Evolutionary conservation across 2,797 vertebrate genomes (phyloP), one percentile per base, ranked within the genome.

Genomic region (Vultur gryphus): DNA sequence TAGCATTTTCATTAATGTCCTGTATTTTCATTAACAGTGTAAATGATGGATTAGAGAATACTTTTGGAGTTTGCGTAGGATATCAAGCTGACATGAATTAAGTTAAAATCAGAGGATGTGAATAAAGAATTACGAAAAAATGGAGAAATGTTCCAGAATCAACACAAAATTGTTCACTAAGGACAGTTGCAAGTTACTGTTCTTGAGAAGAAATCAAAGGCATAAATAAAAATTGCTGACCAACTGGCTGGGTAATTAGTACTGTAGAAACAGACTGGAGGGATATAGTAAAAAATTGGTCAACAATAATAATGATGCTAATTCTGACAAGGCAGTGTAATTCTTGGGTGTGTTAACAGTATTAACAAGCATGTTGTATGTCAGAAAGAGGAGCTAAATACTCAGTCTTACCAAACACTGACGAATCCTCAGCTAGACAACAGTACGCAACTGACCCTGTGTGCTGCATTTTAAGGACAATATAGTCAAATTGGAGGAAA

Each of bases 1-100:
- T 93, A 84, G 37, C 79, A 61, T 93, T 93, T 93, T 92, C 58
- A 82, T 69, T 79, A 79, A 43, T 37, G 37, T 37, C 37, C 37
- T 37, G 37, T 82, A 61, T 93, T 93, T 93, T 92, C 58, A 82
- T 69, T 79, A 79, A 43, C 26, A 61, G 24, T 46, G 29, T 81
- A 72, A 90, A 51, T 48, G n/a, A 55, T 69, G 46, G 51, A 72
- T 91, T 91, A 84, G 43, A 62, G 43, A 55, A 73, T 46, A 58
- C 26, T 77, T 66, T 8, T 46, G 58, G 33, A 43, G 48, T 58
- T 80, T 91, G 7, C 4, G 43, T 24, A 72, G 17, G 41, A 37
- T 76, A 61, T 26, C 14, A 76, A 58, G 35, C 20, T 87, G 48
- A 35, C 13, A 7, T 49, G 29, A 69, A 65, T 39, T 49, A 54